These are phyloP conservation scores for Mellivora capensis DNA, from an alignment of 2,113 vertebrate species.

Conservation along the genomic window DNA sequence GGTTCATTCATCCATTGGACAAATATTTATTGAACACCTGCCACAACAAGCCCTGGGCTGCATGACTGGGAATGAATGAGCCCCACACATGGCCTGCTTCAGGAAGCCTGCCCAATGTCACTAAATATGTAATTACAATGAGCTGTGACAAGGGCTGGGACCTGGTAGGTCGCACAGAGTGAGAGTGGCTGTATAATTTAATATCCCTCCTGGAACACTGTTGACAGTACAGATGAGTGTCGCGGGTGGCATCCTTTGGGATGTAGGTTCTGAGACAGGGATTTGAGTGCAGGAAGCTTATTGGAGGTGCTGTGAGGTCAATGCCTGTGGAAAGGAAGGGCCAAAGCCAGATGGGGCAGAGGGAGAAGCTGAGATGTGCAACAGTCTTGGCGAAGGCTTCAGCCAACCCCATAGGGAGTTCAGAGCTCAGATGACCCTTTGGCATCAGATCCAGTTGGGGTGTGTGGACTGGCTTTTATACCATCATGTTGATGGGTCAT, in stretches of 20 bases:
- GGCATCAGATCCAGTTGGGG: neutral
- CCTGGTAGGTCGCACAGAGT: neutral
- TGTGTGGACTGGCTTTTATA: neutral
- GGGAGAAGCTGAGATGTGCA: neutral
- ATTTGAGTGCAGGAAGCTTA: neutral
- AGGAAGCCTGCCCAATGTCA: neutral
- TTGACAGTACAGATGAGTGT: neutral
- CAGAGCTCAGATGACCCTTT: neutral
- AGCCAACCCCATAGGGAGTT: neutral
- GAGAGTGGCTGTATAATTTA: neutral
- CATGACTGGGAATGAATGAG: neutral
- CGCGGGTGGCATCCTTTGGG: neutral
- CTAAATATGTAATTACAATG: neutral
- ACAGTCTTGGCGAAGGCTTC: neutral
- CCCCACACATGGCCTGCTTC: neutral
- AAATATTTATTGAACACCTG: neutral
- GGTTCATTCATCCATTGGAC: neutral
- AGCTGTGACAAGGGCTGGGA: neutral
- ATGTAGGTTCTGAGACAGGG: neutral
- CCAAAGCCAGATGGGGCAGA: neutral
- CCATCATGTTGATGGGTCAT: too few species aligned
- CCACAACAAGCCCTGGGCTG: neutral
- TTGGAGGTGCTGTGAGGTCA: neutral
- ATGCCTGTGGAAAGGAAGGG: neutral
- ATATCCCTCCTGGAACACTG: neutral